Evolutionary conservation across 2,888 invertebrate species (phyloP).

Genomic region (Deroplatys truncata): DNA sequence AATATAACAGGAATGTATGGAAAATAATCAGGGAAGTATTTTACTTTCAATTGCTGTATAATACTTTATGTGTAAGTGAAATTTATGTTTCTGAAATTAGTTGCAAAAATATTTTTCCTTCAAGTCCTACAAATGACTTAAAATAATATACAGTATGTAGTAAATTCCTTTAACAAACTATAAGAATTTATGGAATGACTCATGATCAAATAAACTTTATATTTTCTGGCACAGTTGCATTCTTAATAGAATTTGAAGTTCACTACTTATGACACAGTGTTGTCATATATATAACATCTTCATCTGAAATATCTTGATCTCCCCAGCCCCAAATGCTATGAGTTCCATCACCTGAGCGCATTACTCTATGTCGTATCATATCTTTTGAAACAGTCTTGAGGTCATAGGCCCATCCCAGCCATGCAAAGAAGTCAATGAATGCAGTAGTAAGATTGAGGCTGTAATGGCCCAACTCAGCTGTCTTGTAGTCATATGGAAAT

Average conservation of each 20-base stretch:
- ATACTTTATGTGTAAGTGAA: too few relatives aligned
- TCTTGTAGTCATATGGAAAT: slow-evolving; percentile 50
- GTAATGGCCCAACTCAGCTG: slow-evolving; percentile 47
- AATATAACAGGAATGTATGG: too few relatives aligned
- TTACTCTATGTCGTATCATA: slow-evolving; percentile 63
- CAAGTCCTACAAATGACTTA: too few relatives aligned
- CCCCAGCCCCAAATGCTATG: slow-evolving; percentile 43
- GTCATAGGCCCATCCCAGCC: slow-evolving; percentile 84
- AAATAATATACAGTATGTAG: too few relatives aligned
- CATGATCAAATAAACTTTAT: not conserved
- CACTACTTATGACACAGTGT: not conserved
- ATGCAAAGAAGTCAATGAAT: slow-evolving; percentile 49
- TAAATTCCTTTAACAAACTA: too few relatives aligned
- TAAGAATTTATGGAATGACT: not conserved
- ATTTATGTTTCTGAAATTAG: too few relatives aligned
- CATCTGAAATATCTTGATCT: slow-evolving; percentile 15
- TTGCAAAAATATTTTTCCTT: too few relatives aligned
- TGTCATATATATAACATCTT: not conserved
- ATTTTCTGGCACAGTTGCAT: not conserved
- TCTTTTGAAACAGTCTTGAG: slow-evolving; percentile 72
- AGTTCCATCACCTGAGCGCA: slow-evolving; percentile 68
- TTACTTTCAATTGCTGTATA: too few relatives aligned
- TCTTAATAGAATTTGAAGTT: not conserved
- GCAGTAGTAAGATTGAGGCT: slow-evolving; percentile 46
- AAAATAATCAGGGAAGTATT: too few relatives aligned